Conservation (phyloP, 1,140 invertebrate species). For the Drosophila fuyamai region DNA sequence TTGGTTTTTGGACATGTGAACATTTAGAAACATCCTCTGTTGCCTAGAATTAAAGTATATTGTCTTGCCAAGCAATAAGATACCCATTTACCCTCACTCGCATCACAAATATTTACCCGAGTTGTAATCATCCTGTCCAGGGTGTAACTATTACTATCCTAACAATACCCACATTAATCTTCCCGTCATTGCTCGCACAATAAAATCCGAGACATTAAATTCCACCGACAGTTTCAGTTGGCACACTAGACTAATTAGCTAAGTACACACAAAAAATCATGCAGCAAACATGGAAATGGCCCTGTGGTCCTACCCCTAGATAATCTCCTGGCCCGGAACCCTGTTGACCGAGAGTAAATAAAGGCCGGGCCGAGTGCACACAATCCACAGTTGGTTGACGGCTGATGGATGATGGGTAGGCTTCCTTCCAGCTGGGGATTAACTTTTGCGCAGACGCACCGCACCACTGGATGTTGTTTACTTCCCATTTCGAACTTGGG, state of each 20-base stretch:
- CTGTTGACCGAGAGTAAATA: slow-evolving; percentile 70
- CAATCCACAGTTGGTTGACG: slow-evolving; percentile 79
- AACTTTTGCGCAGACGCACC: slow-evolving; percentile 43
- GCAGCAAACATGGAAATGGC: slow-evolving; percentile 4
- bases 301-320: slow-evolving; percentile 38
- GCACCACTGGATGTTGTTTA: slow-evolving; percentile 72
- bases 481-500: slow-evolving; percentile 61
- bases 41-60: neutral
- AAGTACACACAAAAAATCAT: slow-evolving; percentile 39
- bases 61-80: neutral
- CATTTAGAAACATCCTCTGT: neutral
- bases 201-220: slow-evolving; percentile 34
- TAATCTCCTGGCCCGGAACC: slow-evolving; percentile 24
- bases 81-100: neutral
- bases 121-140: neutral
- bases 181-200: slow-evolving; percentile 14
- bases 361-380: slow-evolving; percentile 35
- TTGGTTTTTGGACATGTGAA: too few species aligned
- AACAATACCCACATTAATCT: slow-evolving; percentile 49
- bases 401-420: slow-evolving; percentile 15
- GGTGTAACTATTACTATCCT: slow-evolving; percentile 35
- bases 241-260: slow-evolving; percentile 72
- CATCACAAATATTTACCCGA: slow-evolving; percentile 19
- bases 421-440: slow-evolving; percentile 43
- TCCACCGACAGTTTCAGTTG: slow-evolving; percentile 39